Base-by-base conservation (phyloP, 1,140 invertebrate species). In the Geopemphigus sp. region DNA sequence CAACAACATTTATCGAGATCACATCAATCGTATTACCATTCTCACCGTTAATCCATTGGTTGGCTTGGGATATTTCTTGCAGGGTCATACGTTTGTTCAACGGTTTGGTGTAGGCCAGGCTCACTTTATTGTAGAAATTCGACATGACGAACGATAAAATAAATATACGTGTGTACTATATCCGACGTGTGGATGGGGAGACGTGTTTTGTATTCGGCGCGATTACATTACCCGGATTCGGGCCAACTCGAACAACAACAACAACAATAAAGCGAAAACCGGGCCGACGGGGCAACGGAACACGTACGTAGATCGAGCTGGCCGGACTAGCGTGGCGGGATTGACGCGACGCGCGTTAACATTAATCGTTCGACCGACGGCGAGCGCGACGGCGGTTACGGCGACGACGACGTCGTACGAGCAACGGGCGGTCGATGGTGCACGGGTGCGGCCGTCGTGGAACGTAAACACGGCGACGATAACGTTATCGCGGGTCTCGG, bases 1-100 rank as follows among this genome's bases (percentile, higher is more conserved):
- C n/a, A n/a, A n/a, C n/a, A n/a, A n/a, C n/a, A n/a, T n/a, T n/a
- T n/a, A n/a, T n/a, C n/a, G n/a, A n/a, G n/a, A n/a, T n/a, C n/a
- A n/a, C n/a, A n/a, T 8, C 47, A 50, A 50, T 50, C 14, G 14
- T 50, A 68, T 73, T 64, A 80, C 29, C 26, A 29, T 80, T 81
- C 91, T 92, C 88, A 93, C 92, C 92, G 85, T 93, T 93, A 86
- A 93, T 91, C 92, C 92, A 94, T 83, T 92, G 88, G 85, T 91
- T 93, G 15, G 92, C 91, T 87, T 93, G 92, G 80, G 91, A 45
- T 47, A 78, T 63, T 26, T 78, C 74, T 24, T 78, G 74, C 5
- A 50, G 17, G 4, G 74, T 63, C 32, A 61, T 63, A 12, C 74
- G 74, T 29, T 78, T 78, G 56, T 17, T 63, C 39, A 78, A 19